Conservation (phyloP, 2,888 invertebrate genomes). For the Plagiodera versicolora region DNA sequence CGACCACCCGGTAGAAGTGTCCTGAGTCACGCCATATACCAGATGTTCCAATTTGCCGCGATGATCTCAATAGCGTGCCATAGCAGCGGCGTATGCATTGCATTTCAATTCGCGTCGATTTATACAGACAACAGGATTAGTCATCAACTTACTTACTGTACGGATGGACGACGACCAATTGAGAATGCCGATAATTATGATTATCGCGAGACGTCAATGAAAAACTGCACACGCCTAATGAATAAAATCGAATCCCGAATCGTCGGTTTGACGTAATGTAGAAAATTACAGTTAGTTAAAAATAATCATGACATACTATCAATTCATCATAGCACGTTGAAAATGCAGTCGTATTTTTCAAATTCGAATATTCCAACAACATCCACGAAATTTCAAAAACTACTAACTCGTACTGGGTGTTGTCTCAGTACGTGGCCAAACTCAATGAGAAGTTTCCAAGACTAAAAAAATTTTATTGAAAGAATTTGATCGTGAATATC, state of each 20-base stretch:
- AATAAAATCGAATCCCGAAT: constrained; percentile 21
- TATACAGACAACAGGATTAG: constrained; percentile 10
- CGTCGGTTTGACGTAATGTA: constrained; percentile 6
- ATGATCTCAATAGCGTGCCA: constrained; percentile 23
- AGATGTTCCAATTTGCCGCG: constrained; percentile 23
- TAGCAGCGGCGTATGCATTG: constrained; percentile 19
- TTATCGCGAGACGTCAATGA: constrained; percentile 16
- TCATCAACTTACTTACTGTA: constrained; percentile 2
- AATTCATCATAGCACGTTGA: no score
- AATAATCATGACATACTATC: constrained; percentile 24
- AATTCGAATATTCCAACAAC: no score
- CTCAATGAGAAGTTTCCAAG: no score
- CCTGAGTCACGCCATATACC: constrained; percentile 8
- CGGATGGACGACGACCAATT: background rate
- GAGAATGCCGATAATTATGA: background rate
- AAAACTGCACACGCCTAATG: constrained; percentile 27
- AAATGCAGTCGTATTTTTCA: no score
- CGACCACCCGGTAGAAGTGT: background rate
- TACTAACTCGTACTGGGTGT: no score
- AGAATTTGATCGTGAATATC: no score
- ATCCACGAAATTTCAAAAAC: no score
- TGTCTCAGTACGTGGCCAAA: no score
- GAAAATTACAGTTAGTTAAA: constrained; percentile 24
- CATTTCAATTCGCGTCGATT: constrained; percentile 19
- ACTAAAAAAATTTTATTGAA: no score